Evolutionary conservation across 2,797 vertebrate genomes (phyloP), one percentile per base, ranked within the genome.

Genomic region (Etheostoma nigrum): DNA sequence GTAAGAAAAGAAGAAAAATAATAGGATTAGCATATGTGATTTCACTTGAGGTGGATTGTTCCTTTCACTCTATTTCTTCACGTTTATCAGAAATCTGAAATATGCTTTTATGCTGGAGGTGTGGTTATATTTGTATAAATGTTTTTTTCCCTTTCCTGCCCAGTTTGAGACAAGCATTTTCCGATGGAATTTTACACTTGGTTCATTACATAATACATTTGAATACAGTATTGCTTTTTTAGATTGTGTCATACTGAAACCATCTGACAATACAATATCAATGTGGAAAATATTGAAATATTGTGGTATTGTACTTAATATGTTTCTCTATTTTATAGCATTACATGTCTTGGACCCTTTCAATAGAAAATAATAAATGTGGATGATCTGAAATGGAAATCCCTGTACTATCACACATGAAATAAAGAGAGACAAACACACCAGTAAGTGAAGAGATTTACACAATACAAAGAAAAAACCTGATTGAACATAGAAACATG

Each of bases 291-390:
- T 66, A 30, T 59, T 0, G 14, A 45, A 67, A 42, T 6, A 62
- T 15, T 55, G 45, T 49, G 3, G 1, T 67, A 47, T 55, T 59
- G 51, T 10, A 74, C 23, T 49, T 54, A 5, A 48, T 40, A 54
- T 15, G 12, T 72, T 73, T 55, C 36, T 60, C 23, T 4, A 59
- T 48, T 51, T 53, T 49, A 55, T 58, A 66, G 52, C 60, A 25
- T 76, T 6, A 48, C 63, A 76, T 27, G 58, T 58, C 42, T 88
- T 91, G 86, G 82, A 81, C 85, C 82, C 78, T 86, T 86, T 60
- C 19, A 73, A 44, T 51, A 76, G 4, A 69, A 79, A 72, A 84
- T 3, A 77, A 72, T 30, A 48, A 47, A 67, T 21, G 47, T 62
- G 55, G 45, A 44, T 57, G 21, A 70, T 70, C 67, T 63, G 40